These are phyloP conservation scores for Todus mexicanus DNA, from an alignment of 2,797 vertebrate genomes.

Conservation along the genomic window DNA sequence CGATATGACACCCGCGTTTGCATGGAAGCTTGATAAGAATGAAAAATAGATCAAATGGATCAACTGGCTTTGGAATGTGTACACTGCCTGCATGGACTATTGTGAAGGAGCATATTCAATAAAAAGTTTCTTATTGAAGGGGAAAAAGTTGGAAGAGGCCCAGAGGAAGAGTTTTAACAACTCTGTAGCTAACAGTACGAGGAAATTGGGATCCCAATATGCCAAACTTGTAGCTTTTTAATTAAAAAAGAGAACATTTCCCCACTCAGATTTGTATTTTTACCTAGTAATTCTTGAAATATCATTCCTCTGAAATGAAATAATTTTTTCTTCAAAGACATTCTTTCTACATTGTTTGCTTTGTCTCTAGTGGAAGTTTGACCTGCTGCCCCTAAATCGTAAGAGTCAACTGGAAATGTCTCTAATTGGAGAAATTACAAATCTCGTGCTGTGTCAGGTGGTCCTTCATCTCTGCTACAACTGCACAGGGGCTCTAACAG, in stretches of 20 bases:
- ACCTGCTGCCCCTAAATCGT: neutral
- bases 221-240: neutral
- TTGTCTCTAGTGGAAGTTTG: neutral
- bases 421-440: neutral
- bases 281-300: neutral
- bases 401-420: neutral
- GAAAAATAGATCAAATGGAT: neutral
- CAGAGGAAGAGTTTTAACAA: neutral
- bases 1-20: neutral
- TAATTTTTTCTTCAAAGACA: neutral
- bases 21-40: neutral
- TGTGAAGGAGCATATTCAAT: neutral
- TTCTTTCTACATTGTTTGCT: neutral
- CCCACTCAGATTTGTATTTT: neutral
- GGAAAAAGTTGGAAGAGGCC: neutral
- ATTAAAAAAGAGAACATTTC: neutral
- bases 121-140: neutral
- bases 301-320: neutral
- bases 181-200: neutral
- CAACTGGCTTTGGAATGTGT: neutral
- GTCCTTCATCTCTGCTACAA: neutral
- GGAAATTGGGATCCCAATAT: neutral
- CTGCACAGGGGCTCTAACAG: neutral
- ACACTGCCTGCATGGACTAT: rapidly evolving
- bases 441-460: neutral